Evolutionary conservation across 1,140 invertebrate species (phyloP), one percentile per base, ranked within the genome.

Genomic region (Procambarus clarkii): DNA sequence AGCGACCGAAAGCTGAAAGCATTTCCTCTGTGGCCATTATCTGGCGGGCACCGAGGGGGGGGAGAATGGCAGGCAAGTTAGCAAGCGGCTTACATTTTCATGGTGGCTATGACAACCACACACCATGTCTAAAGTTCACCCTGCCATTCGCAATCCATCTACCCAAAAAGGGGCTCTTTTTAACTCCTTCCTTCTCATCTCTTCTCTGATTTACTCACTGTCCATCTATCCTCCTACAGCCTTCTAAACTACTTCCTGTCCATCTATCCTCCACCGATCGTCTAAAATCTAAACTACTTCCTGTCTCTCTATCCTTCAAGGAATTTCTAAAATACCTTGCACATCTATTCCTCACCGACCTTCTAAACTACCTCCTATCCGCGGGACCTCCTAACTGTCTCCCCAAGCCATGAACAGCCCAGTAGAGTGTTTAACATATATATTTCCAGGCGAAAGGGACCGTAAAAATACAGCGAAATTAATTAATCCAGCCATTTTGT

Each of bases 401-500:
- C 21, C 84, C 54, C 9, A 21, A 0, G 13, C 45, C 84, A 54
- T 50, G 24, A 45, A 21, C 15, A n/a, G 21, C 71, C 46, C n/a
- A 21, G 50, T 58, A 24, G 15, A 24, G 50, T 60, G 24, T 64
- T 83, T n/a, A 69, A 83, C 81, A 83, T 46, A 45, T 34, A 69
- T 69, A 83, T 69, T 69, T 60, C 60, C 15, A 58, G 13, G 81
- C 60, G 34, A 83, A 45, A 21, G 78, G 44, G 69, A 34, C 34
- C 48, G 50, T 76, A 76, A 76, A 78, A 54, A 18, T 78, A 50
- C 54, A 46, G 58, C 3, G 44, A 88, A 81, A 88, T 71, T 88
- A 80, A 88, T 88, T 88, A 88, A 88, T 88, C 54, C 60, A 81
- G 46, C 77, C 77, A 88, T 88, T 88, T 88, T 81, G 77, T 88